Conservation (phyloP, 2,797 vertebrate genomes). For the Micrastur ruficollis region DNA sequence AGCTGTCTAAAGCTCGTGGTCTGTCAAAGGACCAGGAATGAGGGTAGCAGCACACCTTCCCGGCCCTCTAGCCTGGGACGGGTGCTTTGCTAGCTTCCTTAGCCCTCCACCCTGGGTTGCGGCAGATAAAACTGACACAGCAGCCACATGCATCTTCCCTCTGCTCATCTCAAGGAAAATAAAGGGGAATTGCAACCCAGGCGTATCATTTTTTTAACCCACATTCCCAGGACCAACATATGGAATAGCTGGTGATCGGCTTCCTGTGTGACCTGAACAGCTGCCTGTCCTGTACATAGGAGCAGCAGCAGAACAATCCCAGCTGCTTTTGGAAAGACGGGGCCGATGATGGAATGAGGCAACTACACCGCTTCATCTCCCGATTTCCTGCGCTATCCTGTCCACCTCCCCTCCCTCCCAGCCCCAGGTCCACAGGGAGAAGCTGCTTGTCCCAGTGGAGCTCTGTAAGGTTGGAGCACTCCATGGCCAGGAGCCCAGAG, state of each 20-base stretch:
- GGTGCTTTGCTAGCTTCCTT: not conserved
- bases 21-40: not conserved
- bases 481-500: not conserved
- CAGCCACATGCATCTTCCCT: not conserved
- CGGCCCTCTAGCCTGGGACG: accelerated
- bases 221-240: accelerated
- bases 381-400: not conserved
- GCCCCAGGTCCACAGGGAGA: not conserved
- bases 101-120: accelerated
- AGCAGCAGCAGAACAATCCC: not conserved
- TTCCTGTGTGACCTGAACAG: too few species aligned
- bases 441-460: not conserved
- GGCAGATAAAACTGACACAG: not conserved
- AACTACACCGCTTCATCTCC: accelerated
- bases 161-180: not conserved
- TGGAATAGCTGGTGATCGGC: accelerated
- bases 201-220: accelerated
- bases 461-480: accelerated
- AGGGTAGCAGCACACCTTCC: not conserved
- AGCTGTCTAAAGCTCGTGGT: too few species aligned
- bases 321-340: not conserved
- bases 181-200: accelerated
- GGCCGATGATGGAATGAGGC: accelerated
- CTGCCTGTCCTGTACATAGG: not conserved
- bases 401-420: not conserved